These are phyloP conservation scores for Halcyon badia DNA, from an alignment of 2,797 vertebrate genomes.

Conservation along the genomic window DNA sequence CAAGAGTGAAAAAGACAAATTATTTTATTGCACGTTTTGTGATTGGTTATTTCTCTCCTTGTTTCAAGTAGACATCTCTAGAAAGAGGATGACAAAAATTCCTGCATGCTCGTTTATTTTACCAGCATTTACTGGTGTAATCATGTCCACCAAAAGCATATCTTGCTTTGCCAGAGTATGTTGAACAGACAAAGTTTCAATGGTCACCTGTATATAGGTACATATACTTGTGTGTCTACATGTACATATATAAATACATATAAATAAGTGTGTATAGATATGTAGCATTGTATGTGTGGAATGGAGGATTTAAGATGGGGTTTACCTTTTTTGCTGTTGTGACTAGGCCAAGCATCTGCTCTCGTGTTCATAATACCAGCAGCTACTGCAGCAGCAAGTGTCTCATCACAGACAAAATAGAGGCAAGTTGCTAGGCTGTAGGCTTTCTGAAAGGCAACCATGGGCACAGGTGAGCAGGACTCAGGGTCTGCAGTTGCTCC, in stretches of 20 bases:
- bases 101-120: background rate
- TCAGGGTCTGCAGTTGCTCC: fast-evolving
- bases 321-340: background rate
- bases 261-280: background rate
- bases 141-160: background rate
- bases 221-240: background rate
- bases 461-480: background rate
- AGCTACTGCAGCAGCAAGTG: background rate
- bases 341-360: background rate
- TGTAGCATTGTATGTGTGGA: background rate
- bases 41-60: background rate
- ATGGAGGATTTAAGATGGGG: background rate
- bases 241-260: no score
- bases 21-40: background rate
- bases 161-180: background rate
- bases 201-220: fast-evolving
- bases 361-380: background rate
- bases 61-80: background rate
- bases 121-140: background rate
- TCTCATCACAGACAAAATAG: background rate
- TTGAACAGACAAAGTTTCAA: background rate
- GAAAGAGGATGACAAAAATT: background rate
- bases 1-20: background rate
- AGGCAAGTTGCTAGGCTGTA: background rate
- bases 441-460: background rate